A percentile compares a stretch with the other conserved stretches of the same genome.
phyloP scores from a whole-genome alignment of 2,888 invertebrate genomes.

The Leptinotarsa haldemani region DNA sequence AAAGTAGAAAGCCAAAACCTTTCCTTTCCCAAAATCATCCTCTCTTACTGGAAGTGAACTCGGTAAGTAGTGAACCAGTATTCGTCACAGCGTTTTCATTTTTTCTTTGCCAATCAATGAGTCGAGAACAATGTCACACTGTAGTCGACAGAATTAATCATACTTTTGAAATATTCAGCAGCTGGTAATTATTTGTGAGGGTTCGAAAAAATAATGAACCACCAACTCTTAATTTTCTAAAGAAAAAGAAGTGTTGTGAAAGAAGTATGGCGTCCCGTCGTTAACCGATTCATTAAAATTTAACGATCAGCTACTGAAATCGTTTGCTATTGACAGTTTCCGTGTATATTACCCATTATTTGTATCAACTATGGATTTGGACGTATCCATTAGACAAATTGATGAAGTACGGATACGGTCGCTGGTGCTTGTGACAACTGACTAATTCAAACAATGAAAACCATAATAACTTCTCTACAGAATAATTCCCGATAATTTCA shows the following conservation, averaged over 20 bases:
- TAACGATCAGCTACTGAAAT: neutral
- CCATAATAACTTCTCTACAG: neutral
- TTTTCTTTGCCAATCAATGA: no score
- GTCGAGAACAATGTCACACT: no score
- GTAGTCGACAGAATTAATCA: no score
- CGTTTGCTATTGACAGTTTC: conserved; percentile 2
- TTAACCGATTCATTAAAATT: conserved; percentile 9
- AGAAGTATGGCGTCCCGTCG: neutral
- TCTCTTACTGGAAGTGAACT: no score
- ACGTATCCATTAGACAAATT: neutral
- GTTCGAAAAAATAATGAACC: conserved; percentile 3
- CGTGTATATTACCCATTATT: neutral
- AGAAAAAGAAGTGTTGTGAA: neutral
- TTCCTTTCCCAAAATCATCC: no score
- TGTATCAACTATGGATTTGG: neutral
- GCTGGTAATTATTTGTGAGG: neutral
- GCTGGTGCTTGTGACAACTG: neutral
- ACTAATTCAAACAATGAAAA: neutral
- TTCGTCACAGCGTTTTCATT: no score
- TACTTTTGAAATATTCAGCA: neutral
- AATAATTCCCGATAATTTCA: neutral
- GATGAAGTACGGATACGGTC: neutral
- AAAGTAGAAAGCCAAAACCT: no score
- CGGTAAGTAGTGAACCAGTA: no score
- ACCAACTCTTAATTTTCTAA: neutral